Conservation (phyloP, 2,113 vertebrate genomes). For the Sarotherodon lohbergeri region DNA sequence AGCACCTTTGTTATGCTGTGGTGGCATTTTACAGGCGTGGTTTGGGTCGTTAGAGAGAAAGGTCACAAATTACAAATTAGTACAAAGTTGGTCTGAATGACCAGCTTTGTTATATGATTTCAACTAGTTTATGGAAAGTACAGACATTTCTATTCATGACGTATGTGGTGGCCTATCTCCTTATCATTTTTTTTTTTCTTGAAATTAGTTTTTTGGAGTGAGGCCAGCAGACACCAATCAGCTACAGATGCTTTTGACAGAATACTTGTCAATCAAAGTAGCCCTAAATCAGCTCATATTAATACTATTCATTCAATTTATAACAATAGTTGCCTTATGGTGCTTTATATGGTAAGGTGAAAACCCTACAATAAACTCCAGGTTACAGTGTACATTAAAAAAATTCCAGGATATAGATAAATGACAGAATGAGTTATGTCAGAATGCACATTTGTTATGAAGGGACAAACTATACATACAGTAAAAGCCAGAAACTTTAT, state of each 20-base stretch:
- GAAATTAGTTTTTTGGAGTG: background rate
- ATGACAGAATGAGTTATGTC: background rate
- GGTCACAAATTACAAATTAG: background rate
- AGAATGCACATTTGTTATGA: background rate
- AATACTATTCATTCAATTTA: background rate
- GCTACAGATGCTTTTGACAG: background rate
- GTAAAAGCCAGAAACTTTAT: background rate
- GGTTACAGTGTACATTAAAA: background rate
- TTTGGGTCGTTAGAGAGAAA: background rate
- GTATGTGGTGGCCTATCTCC: background rate
- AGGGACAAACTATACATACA: background rate
- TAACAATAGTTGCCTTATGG: background rate
- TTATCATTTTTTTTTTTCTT: background rate
- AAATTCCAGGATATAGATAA: background rate
- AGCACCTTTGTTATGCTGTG: background rate
- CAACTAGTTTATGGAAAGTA: background rate
- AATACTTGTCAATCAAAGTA: background rate
- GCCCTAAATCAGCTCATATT: background rate
- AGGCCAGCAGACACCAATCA: background rate
- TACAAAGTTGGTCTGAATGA: background rate
- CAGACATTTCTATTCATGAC: no score
- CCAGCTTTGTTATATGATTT: background rate
- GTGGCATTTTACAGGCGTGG: background rate
- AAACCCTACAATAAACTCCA: rapidly evolving
- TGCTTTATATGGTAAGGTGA: background rate